These are phyloP conservation scores for Festucalex cinctus DNA, from an alignment of 2,113 vertebrate species.

Conservation along the genomic window DNA sequence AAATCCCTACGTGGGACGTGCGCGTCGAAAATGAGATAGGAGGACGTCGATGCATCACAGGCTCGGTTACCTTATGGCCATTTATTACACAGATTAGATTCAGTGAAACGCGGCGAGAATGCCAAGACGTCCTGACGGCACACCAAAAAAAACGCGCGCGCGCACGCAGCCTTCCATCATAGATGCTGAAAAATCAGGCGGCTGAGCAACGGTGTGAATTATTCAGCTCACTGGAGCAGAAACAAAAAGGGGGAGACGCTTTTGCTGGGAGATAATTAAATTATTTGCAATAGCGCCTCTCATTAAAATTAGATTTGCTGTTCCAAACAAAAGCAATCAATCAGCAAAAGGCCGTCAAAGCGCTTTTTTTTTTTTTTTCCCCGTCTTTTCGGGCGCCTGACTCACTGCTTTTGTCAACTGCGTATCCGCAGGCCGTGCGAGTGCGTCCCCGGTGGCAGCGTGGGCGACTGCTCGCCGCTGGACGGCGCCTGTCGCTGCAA, in stretches of 20 bases:
- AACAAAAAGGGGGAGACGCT: constrained; percentile 50
- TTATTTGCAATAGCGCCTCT: constrained; percentile 65
- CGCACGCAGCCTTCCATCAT: constrained; percentile 17
- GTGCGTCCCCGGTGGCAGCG: constrained; percentile 75
- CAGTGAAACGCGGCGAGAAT: background rate
- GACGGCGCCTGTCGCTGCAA: constrained; percentile 85
- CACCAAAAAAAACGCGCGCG: background rate
- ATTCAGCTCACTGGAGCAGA: constrained; percentile 66
- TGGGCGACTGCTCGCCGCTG: constrained; percentile 76
- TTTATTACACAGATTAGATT: background rate
- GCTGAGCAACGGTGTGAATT: constrained; percentile 65
- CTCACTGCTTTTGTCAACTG: background rate
- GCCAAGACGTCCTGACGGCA: background rate
- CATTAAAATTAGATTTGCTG: constrained; percentile 58
- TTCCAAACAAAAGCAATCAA: constrained; percentile 56
- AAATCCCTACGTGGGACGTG: background rate
- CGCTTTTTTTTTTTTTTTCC: background rate
- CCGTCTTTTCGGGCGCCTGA: constrained; percentile 10
- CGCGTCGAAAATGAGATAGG: background rate
- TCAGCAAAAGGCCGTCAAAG: constrained; percentile 44
- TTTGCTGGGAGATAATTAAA: constrained; percentile 62
- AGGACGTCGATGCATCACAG: background rate
- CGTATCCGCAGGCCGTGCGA: constrained; percentile 74
- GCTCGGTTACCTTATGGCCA: background rate
- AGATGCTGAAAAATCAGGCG: constrained; percentile 35